Conservation (phyloP, 2,888 invertebrate species). For the Lasioglossum pauxillum region DNA sequence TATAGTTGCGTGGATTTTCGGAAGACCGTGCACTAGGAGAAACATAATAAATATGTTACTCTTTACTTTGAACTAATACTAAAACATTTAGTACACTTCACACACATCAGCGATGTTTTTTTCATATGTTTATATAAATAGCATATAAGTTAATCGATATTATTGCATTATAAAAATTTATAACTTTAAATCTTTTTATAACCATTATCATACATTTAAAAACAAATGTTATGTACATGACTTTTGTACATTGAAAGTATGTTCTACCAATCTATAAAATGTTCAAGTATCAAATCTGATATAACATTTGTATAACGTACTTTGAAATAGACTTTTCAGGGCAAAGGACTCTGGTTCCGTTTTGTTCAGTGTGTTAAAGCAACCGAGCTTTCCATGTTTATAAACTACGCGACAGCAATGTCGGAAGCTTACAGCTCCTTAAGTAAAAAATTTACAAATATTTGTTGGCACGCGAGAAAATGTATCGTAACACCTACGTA, state of each 20-base stretch:
- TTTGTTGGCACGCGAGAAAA: conserved; percentile 58
- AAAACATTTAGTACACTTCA: conserved; percentile 49
- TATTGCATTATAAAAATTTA: conserved; percentile 5
- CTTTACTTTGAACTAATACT: conserved; percentile 43
- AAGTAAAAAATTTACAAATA: conserved; percentile 67
- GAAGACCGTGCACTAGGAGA: conserved; percentile 31
- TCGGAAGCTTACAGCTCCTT: conserved; percentile 49
- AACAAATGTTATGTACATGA: conserved; percentile 35
- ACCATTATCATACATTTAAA: conserved; percentile 14
- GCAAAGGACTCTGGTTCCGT: background rate
- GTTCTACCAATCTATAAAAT: conserved; percentile 21
- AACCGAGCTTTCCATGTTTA: conserved; percentile 19
- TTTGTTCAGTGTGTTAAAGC: conserved; percentile 11
- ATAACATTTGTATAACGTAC: conserved; percentile 43
- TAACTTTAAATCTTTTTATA: conserved; percentile 15
- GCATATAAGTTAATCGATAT: conserved; percentile 21
- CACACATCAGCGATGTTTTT: conserved; percentile 20
- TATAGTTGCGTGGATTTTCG: conserved; percentile 39
- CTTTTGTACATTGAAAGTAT: conserved; percentile 52
- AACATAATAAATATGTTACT: conserved; percentile 63
- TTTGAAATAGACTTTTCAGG: conserved; percentile 12
- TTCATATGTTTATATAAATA: conserved; percentile 19
- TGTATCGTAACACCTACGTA: conserved; percentile 52
- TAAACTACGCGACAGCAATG: conserved; percentile 50
- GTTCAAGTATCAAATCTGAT: conserved; percentile 39